Evolutionary conservation across 37 sponge, comb jelly and placozoan species (phyloP), one percentile per base, ranked within the genome.

Genomic region (Oopsacas minuta): DNA sequence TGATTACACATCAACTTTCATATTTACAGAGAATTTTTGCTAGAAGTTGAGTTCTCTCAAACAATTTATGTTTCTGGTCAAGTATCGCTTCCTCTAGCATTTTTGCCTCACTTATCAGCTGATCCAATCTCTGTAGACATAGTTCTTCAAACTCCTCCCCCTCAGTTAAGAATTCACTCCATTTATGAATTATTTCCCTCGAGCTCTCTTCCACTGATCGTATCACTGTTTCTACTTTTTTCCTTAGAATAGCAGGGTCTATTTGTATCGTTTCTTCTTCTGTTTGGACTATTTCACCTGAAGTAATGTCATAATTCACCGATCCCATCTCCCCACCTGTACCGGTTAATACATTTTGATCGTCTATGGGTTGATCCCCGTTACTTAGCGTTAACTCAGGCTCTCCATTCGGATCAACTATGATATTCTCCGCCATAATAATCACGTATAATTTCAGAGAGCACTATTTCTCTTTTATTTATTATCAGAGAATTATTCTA

Each of bases 91-190:
- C 75, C 30, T 61, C 75, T 10, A 61, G 75, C 22, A n/a, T 61
- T 34, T 61, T 25, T 32, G 75, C 75, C 75, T 61, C 75, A 12
- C 75, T 25, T 20, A 61, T 61, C 75, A 61, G 30, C 75, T 61
- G 75, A n/a, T 61, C 75, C 75, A 61, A 34, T 34, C 75, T 61
- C 30, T 61, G 75, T n/a, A 61, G 28, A 61, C 75, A 61, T 34
- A 61, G 75, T 7, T 61, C 75, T 61, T 61, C 75, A 34, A 61
- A 61, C 30, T 61, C 75, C 75, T 61, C 75, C 28, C 75, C 75
- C 28, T 61, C 75, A 32, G 75, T 61, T n/a, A 61, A 34, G 75
- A 61, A 61, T 34, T 20, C 75, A 34, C 75, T 61, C 75, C 75
- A 61, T 61, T 61, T 61, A 25, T 10, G 30, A 12, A 61, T 61